Conservation (phyloP, 2,113 vertebrate species). For the Aepyceros melampus region DNA sequence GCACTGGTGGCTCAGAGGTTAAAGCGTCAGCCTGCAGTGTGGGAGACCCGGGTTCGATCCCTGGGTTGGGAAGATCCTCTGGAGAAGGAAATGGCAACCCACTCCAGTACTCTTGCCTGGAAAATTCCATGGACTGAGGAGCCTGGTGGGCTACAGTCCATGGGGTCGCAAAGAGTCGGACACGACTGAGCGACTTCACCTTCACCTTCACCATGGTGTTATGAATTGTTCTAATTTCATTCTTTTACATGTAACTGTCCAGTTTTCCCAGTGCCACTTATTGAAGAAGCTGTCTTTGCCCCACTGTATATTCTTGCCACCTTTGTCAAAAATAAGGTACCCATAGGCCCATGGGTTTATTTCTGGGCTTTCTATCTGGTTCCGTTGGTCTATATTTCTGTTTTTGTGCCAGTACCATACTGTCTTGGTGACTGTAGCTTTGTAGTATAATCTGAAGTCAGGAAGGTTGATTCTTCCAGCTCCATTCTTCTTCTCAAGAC, state of each 20-base stretch:
- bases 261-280: not conserved
- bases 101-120: too few species aligned
- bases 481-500: not conserved
- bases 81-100: too few species aligned
- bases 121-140: too few species aligned
- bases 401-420: not conserved
- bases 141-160: too few species aligned
- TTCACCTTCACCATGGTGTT: too few species aligned
- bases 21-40: too few species aligned
- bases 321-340: not conserved
- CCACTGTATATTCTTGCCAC: not conserved
- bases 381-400: not conserved
- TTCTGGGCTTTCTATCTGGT: not conserved
- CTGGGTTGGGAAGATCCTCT: too few species aligned
- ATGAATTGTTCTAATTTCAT: not conserved
- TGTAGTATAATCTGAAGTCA: not conserved
- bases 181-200: too few species aligned
- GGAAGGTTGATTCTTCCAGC: not conserved
- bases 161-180: too few species aligned
- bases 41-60: too few species aligned
- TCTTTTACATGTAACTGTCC: not conserved
- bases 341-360: not conserved
- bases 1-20: too few species aligned
- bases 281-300: not conserved
- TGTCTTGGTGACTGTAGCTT: not conserved